Evolutionary conservation across 1,140 invertebrate genomes (phyloP).

Genomic region (Rhyacophila brunnea): DNA sequence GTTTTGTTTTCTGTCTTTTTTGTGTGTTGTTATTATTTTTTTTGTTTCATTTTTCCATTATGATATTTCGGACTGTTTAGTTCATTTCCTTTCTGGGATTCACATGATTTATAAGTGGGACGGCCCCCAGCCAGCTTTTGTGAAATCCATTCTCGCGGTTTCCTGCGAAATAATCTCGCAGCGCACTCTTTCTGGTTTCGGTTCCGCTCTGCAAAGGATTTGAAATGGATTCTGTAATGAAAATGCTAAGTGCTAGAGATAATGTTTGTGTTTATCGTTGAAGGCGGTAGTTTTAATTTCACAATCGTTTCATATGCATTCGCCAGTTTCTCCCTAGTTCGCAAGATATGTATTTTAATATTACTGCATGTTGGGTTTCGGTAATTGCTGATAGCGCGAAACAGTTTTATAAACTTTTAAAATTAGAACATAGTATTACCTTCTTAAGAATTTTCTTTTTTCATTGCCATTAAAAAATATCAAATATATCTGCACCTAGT

Average conservation of each 20-base stretch:
- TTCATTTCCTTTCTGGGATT: slow-evolving; percentile 18
- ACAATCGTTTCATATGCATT: no score
- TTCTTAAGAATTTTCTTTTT: no score
- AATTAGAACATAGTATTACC: no score
- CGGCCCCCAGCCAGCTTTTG: background rate
- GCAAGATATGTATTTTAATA: no score
- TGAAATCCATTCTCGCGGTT: slow-evolving; percentile 6
- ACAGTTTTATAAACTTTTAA: no score
- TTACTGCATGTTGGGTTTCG: no score
- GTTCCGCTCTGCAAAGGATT: background rate
- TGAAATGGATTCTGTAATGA: background rate
- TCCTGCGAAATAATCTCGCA: background rate
- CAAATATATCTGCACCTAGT: no score
- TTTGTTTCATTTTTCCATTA: background rate
- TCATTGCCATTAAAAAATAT: no score
- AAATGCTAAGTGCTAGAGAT: background rate
- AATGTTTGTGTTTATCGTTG: no score
- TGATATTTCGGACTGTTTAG: slow-evolving; percentile 15
- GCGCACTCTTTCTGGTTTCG: background rate
- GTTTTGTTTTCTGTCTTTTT: background rate
- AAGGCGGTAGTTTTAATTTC: no score
- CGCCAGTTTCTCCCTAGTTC: no score
- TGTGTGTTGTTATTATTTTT: slow-evolving; percentile 9
- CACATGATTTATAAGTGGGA: slow-evolving; percentile 12
- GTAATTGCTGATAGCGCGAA: no score